These are phyloP conservation scores for Scolanthus callimorphus DNA, from an alignment of 92 coral and sea anemone genomes.

Conservation along the genomic window DNA sequence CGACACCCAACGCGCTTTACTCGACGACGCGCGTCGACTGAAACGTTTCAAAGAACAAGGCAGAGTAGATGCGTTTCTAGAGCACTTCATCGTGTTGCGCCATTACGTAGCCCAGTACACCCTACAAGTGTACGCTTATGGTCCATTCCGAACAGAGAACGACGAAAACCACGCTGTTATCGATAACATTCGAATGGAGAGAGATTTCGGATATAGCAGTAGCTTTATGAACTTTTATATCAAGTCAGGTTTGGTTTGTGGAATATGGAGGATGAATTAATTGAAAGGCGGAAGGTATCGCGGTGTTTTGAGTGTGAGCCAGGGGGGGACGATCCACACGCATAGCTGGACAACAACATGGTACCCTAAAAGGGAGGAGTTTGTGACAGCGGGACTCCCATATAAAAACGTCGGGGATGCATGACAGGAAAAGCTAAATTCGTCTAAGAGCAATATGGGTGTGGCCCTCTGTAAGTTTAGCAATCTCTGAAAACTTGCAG, in stretches of 20 bases:
- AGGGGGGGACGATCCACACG: too few species aligned
- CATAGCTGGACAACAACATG: too few species aligned
- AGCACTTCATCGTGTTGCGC: constrained; percentile 59
- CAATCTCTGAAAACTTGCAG: too few species aligned
- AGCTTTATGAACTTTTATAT: constrained; percentile 55
- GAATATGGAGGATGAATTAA: constrained; percentile 72
- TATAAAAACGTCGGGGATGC: too few species aligned
- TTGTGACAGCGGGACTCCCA: too few species aligned
- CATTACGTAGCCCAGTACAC: constrained; percentile 78
- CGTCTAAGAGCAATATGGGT: too few species aligned
- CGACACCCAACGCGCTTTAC: constrained; percentile 22
- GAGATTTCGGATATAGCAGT: constrained; percentile 57
- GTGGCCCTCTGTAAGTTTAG: too few species aligned
- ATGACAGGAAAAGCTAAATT: too few species aligned
- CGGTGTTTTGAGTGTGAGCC: constrained; percentile 14
- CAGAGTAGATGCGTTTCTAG: constrained; percentile 38
- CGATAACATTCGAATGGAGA: constrained; percentile 54
- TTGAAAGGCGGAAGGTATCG: constrained; percentile 28
- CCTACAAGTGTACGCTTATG: constrained; percentile 83
- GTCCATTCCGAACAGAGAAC: constrained; percentile 63
- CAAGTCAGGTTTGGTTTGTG: constrained; percentile 72
- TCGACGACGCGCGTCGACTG: constrained; percentile 47
- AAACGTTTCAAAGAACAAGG: not conserved
- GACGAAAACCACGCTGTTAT: constrained; percentile 9
- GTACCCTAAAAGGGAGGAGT: too few species aligned